Conservation (phyloP, 2,888 invertebrate genomes). For the Agonopterix arenella region DNA sequence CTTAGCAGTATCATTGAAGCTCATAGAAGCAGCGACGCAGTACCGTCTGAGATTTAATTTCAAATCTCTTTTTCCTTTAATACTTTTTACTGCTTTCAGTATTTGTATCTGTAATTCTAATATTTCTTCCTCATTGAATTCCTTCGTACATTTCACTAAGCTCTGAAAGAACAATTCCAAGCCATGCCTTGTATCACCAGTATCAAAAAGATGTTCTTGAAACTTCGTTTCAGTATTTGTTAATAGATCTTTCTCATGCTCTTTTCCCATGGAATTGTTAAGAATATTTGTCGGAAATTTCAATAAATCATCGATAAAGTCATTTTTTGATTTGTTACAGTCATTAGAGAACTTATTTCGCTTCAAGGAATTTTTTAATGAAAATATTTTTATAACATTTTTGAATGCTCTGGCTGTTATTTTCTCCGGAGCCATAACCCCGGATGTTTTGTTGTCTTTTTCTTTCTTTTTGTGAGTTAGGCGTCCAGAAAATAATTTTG, state of each 20-base stretch:
- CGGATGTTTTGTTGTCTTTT: no score
- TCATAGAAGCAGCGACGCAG: constrained; percentile 1
- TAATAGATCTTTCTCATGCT: background rate
- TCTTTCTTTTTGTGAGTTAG: background rate
- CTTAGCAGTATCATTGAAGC: constrained; percentile 2
- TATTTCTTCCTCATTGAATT: constrained; percentile 6
- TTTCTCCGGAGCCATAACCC: no score
- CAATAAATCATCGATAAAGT: no score
- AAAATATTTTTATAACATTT: no score
- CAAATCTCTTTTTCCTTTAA: constrained; percentile 3
- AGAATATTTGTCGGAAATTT: no score
- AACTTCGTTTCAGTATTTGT: background rate
- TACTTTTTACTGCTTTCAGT: constrained; percentile 3
- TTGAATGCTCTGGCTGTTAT: no score
- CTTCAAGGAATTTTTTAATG: no score
- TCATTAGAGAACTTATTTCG: no score
- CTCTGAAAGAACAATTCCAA: constrained; percentile 1
- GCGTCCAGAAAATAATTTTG: background rate
- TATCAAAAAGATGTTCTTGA: no score
- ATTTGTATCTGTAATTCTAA: constrained; percentile 5
- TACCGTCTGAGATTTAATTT: constrained; percentile 1
- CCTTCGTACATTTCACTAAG: background rate
- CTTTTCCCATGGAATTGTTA: background rate
- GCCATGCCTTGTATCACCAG: background rate
- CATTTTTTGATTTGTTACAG: no score